phyloP scores from a whole-genome alignment of 2,797 vertebrate genomes.

The Gymnoscopelus braueri region DNA sequence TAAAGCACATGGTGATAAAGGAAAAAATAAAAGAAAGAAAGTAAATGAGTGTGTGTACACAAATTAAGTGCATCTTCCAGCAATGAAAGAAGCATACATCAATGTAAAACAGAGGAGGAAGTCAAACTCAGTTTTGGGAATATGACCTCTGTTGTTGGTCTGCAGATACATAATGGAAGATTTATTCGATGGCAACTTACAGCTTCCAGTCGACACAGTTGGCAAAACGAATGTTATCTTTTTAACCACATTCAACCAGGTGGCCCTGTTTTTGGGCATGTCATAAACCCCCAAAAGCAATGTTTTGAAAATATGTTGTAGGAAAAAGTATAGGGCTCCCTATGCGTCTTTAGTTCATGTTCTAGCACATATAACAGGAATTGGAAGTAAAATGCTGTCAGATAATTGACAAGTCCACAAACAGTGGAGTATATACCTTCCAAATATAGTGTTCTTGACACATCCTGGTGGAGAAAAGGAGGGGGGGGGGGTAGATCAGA shows the following conservation, averaged over 20 bases:
- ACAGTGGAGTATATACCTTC: not conserved
- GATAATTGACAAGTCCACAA: not conserved
- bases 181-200: too few species aligned
- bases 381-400: not conserved
- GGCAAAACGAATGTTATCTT: too few species aligned
- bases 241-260: too few species aligned
- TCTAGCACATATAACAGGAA: not conserved
- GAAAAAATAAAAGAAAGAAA: not conserved
- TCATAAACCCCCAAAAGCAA: too few species aligned
- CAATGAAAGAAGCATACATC: conserved; percentile 22
- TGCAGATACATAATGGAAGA: too few species aligned
- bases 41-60: not conserved
- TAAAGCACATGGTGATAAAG: conserved; percentile 20
- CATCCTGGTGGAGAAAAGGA: conserved; percentile 4
- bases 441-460: not conserved
- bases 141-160: too few species aligned
- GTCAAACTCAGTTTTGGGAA: too few species aligned
- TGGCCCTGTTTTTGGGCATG: too few species aligned
- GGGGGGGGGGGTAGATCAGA: not conserved
- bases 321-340: too few species aligned
- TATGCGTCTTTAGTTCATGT: not conserved
- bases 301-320: too few species aligned
- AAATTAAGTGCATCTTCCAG: conserved; percentile 13
- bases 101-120: not conserved
- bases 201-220: too few species aligned